Percentiles rank a stretch among this genome's conserved stretches.
These are phyloP conservation scores for Sinodicranocentrus sp. DNA, from an alignment of 2,888 invertebrate genomes.

Conservation along the genomic window DNA sequence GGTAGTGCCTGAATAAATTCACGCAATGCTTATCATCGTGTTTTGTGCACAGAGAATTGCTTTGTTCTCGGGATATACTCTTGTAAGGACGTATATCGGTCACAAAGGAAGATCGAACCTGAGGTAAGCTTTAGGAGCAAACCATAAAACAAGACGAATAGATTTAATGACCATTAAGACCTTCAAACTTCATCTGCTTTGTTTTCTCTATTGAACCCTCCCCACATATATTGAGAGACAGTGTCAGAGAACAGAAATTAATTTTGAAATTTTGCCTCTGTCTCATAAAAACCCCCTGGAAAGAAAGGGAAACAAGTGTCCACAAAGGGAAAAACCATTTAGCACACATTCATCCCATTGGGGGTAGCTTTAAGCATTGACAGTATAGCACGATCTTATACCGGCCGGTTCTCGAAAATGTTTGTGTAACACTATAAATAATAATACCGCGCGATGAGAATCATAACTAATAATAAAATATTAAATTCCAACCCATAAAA, in stretches of 20 bases:
- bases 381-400: slow-evolving; percentile 14
- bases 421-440: slow-evolving; percentile 48
- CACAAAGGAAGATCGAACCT: slow-evolving; percentile 10
- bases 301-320: slow-evolving; percentile 19
- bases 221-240: slow-evolving; percentile 5
- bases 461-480: slow-evolving; percentile 63
- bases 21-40: too few relatives aligned
- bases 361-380: slow-evolving; percentile 35
- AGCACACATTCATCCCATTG: neutral
- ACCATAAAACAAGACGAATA: slow-evolving; percentile 68
- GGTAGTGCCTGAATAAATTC: slow-evolving; percentile 1
- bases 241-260: slow-evolving; percentile 21
- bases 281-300: slow-evolving; percentile 27
- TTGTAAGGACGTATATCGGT: neutral
- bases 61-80: slow-evolving; percentile 21
- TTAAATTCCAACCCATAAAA: slow-evolving; percentile 68
- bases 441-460: slow-evolving; percentile 46
- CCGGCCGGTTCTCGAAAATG: slow-evolving; percentile 57
- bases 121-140: neutral
- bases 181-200: slow-evolving; percentile 66
- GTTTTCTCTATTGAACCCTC: slow-evolving; percentile 52
- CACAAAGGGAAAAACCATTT: slow-evolving; percentile 7
- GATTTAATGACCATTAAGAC: slow-evolving; percentile 70
- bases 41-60: slow-evolving; percentile 9
- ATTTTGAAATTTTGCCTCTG: slow-evolving; percentile 14